Evolutionary conservation across 1,140 invertebrate genomes (phyloP).

Genomic region (Archivesica marissinica): DNA sequence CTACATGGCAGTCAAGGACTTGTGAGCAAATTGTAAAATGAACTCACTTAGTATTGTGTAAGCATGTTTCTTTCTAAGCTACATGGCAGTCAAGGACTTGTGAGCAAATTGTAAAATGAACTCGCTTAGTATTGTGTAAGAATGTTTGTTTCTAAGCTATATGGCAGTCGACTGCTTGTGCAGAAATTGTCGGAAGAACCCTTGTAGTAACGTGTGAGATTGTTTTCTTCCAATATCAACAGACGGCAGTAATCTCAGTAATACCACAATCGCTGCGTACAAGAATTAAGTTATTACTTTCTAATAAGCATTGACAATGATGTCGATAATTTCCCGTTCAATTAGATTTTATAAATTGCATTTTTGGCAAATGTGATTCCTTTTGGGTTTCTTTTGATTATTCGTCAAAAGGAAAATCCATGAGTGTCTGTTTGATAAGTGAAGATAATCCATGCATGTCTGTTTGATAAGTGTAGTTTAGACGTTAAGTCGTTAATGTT

Average conservation of each 20-base stretch:
- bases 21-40: no score
- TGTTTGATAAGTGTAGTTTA: not conserved
- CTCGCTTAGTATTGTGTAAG: no score
- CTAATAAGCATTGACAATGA: not conserved
- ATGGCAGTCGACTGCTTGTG: no score
- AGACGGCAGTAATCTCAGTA: not conserved
- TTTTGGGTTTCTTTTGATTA: not conserved
- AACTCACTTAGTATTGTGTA: no score
- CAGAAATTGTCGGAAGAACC: not conserved
- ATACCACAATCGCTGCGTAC: not conserved
- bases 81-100: no score
- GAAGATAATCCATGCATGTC: not conserved
- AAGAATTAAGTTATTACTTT: conserved; percentile 17
- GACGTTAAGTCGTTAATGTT: not conserved
- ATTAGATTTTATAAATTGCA: not conserved
- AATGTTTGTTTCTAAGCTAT: no score
- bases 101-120: no score
- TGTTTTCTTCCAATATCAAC: not conserved
- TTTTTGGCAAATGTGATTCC: not conserved
- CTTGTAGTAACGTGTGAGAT: not conserved
- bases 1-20: no score
- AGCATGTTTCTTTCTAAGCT: no score
- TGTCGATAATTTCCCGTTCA: conserved; percentile 4
- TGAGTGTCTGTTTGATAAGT: not conserved
- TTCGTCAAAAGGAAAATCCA: not conserved